Evolutionary conservation across 2,888 invertebrate species (phyloP), one percentile per base, ranked within the genome.

Genomic region (Malthinus flaveolus): DNA sequence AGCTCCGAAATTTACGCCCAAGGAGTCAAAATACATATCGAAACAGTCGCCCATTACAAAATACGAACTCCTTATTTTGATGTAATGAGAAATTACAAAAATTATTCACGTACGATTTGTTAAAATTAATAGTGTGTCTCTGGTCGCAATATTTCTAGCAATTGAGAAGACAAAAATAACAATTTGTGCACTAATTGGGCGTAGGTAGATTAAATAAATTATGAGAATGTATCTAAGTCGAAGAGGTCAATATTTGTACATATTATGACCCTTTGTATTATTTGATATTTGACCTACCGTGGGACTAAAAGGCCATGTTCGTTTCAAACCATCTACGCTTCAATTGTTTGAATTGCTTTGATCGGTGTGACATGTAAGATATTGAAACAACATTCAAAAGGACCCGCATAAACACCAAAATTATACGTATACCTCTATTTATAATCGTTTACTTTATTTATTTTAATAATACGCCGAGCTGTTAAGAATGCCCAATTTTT

Each of bases 241-340:
- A 62, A 68, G 68, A 70, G 70, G 71, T 71, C 70, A 71, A 71
- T 71, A 71, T 71, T 71, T 71, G 66, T 71, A 71, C 70, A 68
- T 70, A 69, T 63, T 67, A 63, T 67, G 67, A 67, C 70, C 70
- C 66, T 66, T 66, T 23, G 59, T 54, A 50, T 61, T 61, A 56
- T 56, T 50, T 56, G 52, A 61, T 57, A 61, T 50, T 56, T 57
- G 54, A 61, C 61, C 61, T 57, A 57, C 54, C 57, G 61, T 61
- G 61, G 61, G 61, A 61, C 61, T 54, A 49, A 57, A 42, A 42
- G 57, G 57, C 56, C 57, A 59, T 35, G 48, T 58, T 54, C 59
- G 51, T 54, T 56, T 59, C 48, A 49, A 23, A 39, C 49, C 39
- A 49, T 59, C 55, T 60, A 60, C 60, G 56, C 60, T 60, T 56